Base-by-base conservation (phyloP, 2,888 invertebrate genomes). In the Leptodirus hochenwartii region DNA sequence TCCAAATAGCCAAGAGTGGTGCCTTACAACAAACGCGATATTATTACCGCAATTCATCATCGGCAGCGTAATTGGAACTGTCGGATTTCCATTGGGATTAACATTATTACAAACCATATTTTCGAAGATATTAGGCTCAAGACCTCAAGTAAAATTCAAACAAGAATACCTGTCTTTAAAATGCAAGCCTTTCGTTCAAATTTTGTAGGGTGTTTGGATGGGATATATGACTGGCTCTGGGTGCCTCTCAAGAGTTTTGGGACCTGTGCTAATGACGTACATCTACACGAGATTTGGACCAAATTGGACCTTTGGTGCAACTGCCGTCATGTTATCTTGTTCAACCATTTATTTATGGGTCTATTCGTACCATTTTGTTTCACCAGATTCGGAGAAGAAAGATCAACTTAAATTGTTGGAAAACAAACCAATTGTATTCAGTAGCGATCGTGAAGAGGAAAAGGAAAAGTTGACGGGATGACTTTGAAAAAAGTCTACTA, bases 41-140 rank as follows among this genome's bases (percentile, higher is more conserved):
- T 70, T 72, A 3, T 47, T 78, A 30, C 49, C 64, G 15, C 82
- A 85, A 57, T 80, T 84, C 50, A 53, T 81, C 22, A 51, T 78
- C 29, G 81, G 81, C 4, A 84, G 77, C 52, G 60, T 65, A 4
- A 64, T 78, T 34, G 74, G 81, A 6, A 71, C 78, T 2, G 59
- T 82, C 29, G 84, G 82, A 3, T 85, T 84, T 57, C 82, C 85
- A 10, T 64, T 84, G 37, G 81, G 79, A 3, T 76, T 82, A 6
- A 81, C 84, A 12, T 62, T 85, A 31, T 77, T 81, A 37, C 82
- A 84, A 54, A 80, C 84, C 4, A 73, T 85, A 38, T 85, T 82
- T 54, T 82, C 82, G 10, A 85, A 85, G 58, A 67, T 84, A 39
- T 61, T 85, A 29, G 84, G 84, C 1, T 75, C 84, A 0, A 58